Percentiles rank a stretch among this genome's conserved stretches.
phyloP scores from a whole-genome alignment of 2,888 invertebrate species.

The Crepidodera aurea region DNA sequence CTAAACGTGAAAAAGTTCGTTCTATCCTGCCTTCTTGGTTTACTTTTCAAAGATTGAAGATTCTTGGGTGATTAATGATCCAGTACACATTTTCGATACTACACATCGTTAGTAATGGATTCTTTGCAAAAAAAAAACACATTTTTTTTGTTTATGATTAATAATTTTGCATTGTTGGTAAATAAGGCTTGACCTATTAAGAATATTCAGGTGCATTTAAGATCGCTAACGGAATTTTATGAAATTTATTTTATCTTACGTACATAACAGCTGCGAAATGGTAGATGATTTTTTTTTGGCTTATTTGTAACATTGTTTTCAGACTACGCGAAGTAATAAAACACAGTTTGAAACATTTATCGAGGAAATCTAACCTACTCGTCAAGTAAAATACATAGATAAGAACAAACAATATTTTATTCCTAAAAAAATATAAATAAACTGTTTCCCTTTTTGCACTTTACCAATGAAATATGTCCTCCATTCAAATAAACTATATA shows the following conservation, averaged over 20 bases:
- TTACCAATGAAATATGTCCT: no score
- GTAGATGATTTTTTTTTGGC: not conserved
- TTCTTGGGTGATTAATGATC: not conserved
- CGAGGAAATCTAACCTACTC: no score
- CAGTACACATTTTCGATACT: not conserved
- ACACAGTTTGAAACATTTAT: no score
- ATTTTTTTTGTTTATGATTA: not conserved
- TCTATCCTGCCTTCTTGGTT: not conserved
- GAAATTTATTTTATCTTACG: not conserved
- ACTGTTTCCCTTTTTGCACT: no score
- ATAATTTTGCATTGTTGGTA: not conserved
- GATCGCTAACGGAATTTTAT: conserved; percentile 5
- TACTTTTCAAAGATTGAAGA: not conserved
- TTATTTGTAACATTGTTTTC: not conserved
- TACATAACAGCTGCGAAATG: not conserved
- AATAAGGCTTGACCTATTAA: not conserved
- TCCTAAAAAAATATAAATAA: no score
- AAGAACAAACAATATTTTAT: no score
- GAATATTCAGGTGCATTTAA: not conserved
- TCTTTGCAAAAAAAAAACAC: not conserved
- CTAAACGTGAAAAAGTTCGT: no score
- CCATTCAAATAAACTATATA: no score
- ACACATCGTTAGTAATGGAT: not conserved
- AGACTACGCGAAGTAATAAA: not conserved
- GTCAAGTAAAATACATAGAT: no score